Evolutionary conservation across 2,113 vertebrate genomes (phyloP).

Genomic region (Recurvirostra avosetta): DNA sequence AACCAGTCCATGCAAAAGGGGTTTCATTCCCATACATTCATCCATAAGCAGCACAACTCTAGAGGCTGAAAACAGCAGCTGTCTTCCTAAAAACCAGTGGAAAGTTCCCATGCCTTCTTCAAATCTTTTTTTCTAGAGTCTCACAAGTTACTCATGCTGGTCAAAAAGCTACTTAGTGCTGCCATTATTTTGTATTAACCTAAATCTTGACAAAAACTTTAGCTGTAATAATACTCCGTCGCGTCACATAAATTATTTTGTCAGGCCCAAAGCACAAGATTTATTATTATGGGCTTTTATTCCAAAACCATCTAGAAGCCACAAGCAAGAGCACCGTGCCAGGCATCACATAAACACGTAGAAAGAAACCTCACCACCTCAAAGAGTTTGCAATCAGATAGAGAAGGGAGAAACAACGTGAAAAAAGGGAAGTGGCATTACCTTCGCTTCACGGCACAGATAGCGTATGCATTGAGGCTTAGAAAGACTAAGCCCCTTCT

Average conservation of each 20-base stretch:
- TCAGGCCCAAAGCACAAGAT: neutral
- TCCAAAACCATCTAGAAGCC: neutral
- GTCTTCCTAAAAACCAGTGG: neutral
- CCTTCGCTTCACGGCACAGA: neutral
- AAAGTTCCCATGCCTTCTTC: neutral
- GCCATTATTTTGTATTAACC: neutral
- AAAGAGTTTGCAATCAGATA: neutral
- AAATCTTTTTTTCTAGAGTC: neutral
- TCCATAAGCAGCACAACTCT: neutral
- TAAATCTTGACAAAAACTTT: neutral
- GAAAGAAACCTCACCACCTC: neutral
- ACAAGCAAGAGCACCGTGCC: neutral
- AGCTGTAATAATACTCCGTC: neutral
- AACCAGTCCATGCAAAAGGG: neutral
- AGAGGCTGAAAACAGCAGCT: neutral
- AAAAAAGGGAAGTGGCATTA: neutral
- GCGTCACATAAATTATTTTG: neutral
- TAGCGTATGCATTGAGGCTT: neutral
- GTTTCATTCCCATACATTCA: neutral
- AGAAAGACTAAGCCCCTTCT: constrained; percentile 3
- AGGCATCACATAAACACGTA: accelerated
- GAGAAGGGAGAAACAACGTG: neutral
- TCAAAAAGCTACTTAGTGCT: neutral
- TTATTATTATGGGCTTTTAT: neutral
- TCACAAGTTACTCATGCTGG: neutral